Conservation (phyloP, 1,140 invertebrate genomes). For the Drosophila trapezifrons region DNA sequence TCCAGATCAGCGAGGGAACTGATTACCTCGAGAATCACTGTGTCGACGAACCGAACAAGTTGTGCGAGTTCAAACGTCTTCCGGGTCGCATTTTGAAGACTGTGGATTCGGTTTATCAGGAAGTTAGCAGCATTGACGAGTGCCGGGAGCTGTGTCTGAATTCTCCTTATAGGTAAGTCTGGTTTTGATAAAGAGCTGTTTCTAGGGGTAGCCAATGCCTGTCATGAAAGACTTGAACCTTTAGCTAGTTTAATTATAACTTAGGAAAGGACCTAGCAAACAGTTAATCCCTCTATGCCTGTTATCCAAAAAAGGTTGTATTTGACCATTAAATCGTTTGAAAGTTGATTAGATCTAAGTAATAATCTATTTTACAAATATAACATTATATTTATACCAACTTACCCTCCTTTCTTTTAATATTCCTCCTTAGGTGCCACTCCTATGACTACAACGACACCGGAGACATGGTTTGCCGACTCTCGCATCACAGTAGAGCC, state of each 20-base stretch:
- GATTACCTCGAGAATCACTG: constrained; percentile 97
- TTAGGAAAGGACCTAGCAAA: too few relatives aligned
- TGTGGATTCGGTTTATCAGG: constrained; percentile 96
- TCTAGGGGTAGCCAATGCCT: too few relatives aligned
- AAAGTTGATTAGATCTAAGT: too few relatives aligned
- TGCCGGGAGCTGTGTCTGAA: constrained; percentile 94
- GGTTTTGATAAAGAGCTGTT: too few relatives aligned
- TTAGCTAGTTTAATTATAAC: too few relatives aligned
- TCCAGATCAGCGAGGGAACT: constrained; percentile 89
- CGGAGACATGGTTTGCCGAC: constrained; percentile 94
- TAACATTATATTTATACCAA: too few relatives aligned
- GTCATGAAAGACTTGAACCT: too few relatives aligned
- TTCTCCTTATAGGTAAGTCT: constrained; percentile 88
- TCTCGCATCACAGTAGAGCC: constrained; percentile 95
- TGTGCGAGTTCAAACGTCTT: constrained; percentile 96
- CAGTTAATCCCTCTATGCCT: too few relatives aligned
- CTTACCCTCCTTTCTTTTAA: not conserved
- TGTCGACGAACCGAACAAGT: constrained; percentile 93
- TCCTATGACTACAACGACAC: constrained; percentile 97
- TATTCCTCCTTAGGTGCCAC: constrained; percentile 88
- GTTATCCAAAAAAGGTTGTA: too few relatives aligned
- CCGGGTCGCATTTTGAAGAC: constrained; percentile 95
- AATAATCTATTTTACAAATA: too few relatives aligned
- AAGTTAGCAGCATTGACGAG: constrained; percentile 93
- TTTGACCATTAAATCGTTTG: too few relatives aligned